Base-by-base conservation (phyloP, 2,113 vertebrate genomes). In the Hoplias malabaricus region DNA sequence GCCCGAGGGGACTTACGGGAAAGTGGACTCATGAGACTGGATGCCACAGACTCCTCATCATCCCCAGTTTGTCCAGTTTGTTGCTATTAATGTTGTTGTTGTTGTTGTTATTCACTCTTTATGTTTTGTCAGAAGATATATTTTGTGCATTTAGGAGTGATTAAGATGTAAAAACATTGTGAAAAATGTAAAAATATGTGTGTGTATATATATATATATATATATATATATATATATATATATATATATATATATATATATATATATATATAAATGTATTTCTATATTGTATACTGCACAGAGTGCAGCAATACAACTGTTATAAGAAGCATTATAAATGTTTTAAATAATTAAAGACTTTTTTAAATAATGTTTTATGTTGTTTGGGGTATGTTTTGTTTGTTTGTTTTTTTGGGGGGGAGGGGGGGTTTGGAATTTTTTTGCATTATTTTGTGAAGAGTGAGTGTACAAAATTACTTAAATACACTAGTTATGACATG, bases 1-100 rank as follows among this genome's bases (percentile, higher is more conserved):
- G 81, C 98, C 98, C 14, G 97, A 99, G 79, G 98, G 98, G 72
- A 98, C 98, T 67, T 99, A 99, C 16, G 96, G 97, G 85, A 98
- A 98, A 92, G 94, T 94, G 84, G 95, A 98, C 91, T 96, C 96
- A 69, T 99, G 91, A 97, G 43, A 72, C 1, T 0, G 6, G 19
- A 23, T 48, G 31, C 29, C 21, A 31, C n/a, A 16, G 31, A 42
- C 62, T 67, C 19, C 36, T 25, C 12, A 23, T 42, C 27, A 57
- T 34, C 31, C 9, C 16, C 48, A 19, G 19, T 36, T n/a, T 36
- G n/a, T 19, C 61, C 68, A 67, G 3, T 69, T 16, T 34, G 0
- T 3, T 48, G 19, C 67, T 69, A 2, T 69, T 23, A 23, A 21
- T 53, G 12, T 53, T 53, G 1, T 50, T 53, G 10, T 53, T 50